A percentile compares a stretch with the other conserved stretches of the same genome.
Conservation (phyloP, 2,113 vertebrate genomes). For the Argyrosomus japonicus region DNA sequence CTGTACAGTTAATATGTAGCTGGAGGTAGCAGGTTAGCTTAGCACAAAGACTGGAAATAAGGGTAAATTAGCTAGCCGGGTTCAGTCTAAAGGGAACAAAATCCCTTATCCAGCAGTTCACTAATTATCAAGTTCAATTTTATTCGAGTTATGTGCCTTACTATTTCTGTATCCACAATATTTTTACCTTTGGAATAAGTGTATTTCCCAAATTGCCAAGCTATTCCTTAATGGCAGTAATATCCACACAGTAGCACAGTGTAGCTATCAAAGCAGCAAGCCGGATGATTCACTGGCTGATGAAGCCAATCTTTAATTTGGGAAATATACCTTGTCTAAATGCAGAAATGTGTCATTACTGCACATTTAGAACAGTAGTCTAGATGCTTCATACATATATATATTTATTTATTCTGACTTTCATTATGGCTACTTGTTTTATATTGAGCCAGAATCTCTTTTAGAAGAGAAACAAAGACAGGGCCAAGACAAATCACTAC, state of each 20-base stretch:
- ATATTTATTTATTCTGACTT: not conserved
- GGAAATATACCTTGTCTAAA: not conserved
- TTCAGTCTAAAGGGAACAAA: not conserved
- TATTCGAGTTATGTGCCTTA: not conserved
- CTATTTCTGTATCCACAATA: not conserved
- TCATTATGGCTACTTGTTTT: not conserved
- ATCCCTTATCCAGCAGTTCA: not conserved
- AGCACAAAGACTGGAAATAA: not conserved
- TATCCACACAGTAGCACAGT: not conserved
- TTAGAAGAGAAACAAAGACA: conserved; percentile 12
- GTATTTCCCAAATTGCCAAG: not conserved
- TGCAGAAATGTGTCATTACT: conserved; percentile 6
- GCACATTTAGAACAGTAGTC: not conserved
- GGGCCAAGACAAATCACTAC: conserved; percentile 9
- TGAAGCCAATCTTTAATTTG: not conserved
- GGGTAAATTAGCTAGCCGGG: no score
- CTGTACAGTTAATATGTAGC: not conserved
- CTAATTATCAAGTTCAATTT: not conserved
- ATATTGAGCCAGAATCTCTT: conserved; percentile 7
- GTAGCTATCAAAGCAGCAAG: not conserved
- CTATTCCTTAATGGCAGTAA: not conserved
- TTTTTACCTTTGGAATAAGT: not conserved
- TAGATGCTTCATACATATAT: not conserved
- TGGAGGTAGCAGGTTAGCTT: not conserved
- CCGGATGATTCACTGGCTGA: not conserved